A percentile compares a stretch with the other conserved stretches of the same genome.
phyloP scores from a whole-genome alignment of 2,888 invertebrate species.

The Tinea trinotella region DNA sequence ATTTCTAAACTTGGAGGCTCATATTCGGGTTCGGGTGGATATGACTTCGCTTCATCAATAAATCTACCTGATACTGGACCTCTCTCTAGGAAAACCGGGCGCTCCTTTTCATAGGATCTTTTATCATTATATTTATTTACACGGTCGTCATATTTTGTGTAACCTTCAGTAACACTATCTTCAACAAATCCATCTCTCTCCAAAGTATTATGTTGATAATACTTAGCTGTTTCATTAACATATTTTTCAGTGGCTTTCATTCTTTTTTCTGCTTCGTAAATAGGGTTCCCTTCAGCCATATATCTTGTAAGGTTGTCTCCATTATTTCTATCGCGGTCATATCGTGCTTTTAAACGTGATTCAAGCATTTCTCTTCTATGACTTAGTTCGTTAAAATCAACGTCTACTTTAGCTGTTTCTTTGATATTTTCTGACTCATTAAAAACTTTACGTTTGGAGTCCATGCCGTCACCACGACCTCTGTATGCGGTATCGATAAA shows the following conservation, averaged over 20 bases:
- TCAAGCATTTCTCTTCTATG: constrained; percentile 82
- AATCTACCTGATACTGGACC: constrained; percentile 39
- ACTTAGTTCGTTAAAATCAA: constrained; percentile 75
- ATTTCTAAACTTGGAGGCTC: constrained; percentile 79
- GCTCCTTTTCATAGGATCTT: constrained; percentile 49
- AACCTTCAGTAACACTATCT: constrained; percentile 64
- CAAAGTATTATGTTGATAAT: constrained; percentile 64
- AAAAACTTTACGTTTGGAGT: constrained; percentile 69
- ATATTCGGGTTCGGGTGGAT: constrained; percentile 67
- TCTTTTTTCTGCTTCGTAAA: constrained; percentile 57
- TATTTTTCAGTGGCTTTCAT: constrained; percentile 70
- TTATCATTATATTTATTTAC: constrained; percentile 58
- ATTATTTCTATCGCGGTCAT: constrained; percentile 48
- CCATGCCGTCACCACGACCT: constrained; percentile 78
- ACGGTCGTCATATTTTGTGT: constrained; percentile 61
- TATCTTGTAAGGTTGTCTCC: constrained; percentile 57
- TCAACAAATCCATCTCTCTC: constrained; percentile 71
- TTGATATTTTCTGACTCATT: no score
- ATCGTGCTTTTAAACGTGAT: constrained; percentile 79
- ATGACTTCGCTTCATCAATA: constrained; percentile 43
- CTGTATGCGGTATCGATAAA: constrained; percentile 55
- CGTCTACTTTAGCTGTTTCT: constrained; percentile 44
- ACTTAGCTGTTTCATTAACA: constrained; percentile 70
- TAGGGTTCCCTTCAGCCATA: constrained; percentile 61
- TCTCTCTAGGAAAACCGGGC: constrained; percentile 48